These are phyloP conservation scores for Venusia cambrica DNA, from an alignment of 2,888 invertebrate genomes.

Conservation along the genomic window DNA sequence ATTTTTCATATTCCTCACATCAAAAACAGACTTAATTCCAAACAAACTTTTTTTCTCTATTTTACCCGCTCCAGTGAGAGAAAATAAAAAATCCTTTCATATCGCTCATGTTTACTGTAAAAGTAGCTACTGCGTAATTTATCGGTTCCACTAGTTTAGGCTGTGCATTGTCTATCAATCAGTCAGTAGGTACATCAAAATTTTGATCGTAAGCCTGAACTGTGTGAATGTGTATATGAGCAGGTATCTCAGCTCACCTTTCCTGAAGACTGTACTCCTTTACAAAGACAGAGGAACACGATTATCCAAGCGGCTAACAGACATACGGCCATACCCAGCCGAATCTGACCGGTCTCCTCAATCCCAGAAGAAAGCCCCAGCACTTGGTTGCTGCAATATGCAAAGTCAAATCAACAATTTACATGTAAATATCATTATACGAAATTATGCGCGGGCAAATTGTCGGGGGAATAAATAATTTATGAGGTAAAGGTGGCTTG, in stretches of 20 bases:
- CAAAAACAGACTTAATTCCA: too few relatives aligned
- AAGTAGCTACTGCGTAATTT: too few relatives aligned
- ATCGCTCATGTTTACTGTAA: too few relatives aligned
- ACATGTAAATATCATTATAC: conserved; percentile 12
- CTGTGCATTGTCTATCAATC: too few relatives aligned
- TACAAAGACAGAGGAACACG: conserved; percentile 88
- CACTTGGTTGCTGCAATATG: conserved; percentile 79
- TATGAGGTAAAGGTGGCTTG: conserved; percentile 10
- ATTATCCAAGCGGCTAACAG: conserved; percentile 89
- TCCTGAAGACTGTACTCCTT: conserved; percentile 90
- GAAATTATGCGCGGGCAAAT: conserved; percentile 15
- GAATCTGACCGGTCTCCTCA: conserved; percentile 85
- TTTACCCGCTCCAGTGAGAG: too few relatives aligned
- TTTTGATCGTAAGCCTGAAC: too few relatives aligned
- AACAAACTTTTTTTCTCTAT: too few relatives aligned
- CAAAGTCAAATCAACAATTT: conserved; percentile 21
- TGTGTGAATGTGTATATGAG: too few relatives aligned
- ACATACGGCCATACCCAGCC: conserved; percentile 86
- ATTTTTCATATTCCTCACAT: too few relatives aligned
- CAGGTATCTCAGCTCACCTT: conserved; percentile 78
- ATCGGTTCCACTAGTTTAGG: too few relatives aligned
- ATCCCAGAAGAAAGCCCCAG: conserved; percentile 87
- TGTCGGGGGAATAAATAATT: conserved; percentile 15
- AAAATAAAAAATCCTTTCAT: too few relatives aligned
- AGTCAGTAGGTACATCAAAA: too few relatives aligned